These are phyloP conservation scores for Drosophila pseudoobscura DNA, from an alignment of 1,140 invertebrate genomes.

Conservation along the genomic window DNA sequence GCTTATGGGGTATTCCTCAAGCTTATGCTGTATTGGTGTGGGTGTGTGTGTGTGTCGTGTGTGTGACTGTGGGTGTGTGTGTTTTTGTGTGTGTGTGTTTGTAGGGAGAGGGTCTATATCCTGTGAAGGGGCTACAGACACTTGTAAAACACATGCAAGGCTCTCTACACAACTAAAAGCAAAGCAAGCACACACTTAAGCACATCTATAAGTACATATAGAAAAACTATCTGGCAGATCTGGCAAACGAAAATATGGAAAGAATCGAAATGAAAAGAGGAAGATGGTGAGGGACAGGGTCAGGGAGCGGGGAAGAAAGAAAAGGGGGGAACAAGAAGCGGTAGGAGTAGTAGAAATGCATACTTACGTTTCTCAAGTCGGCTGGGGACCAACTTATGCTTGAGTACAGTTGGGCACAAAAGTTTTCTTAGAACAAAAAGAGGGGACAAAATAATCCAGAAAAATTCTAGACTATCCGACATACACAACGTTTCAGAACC, in stretches of 20 bases:
- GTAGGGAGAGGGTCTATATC: background rate
- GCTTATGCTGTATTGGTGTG: background rate
- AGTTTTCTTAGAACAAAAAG: conserved; percentile 17
- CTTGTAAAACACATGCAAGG: conserved; percentile 33
- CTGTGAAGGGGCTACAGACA: conserved; percentile 1
- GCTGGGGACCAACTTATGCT: background rate
- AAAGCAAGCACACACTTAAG: conserved; percentile 45
- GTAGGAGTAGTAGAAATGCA: conserved; percentile 2
- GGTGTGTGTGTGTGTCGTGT: conserved; percentile 5
- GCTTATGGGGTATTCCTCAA: background rate
- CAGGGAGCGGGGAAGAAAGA: too few species aligned
- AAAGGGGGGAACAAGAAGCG: too few species aligned
- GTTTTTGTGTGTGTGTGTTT: conserved; percentile 1
- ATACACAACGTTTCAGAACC: too few species aligned
- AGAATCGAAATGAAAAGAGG: conserved; percentile 19
- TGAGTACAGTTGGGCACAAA: conserved; percentile 18
- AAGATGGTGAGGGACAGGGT: conserved; percentile 4
- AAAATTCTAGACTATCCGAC: too few species aligned
- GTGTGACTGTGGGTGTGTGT: conserved; percentile 7
- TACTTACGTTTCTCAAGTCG: conserved; percentile 25
- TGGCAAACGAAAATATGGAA: conserved; percentile 25
- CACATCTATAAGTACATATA: conserved; percentile 44
- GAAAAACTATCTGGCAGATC: conserved; percentile 33
- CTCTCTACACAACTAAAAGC: conserved; percentile 26
- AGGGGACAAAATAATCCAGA: background rate